Evolutionary conservation across 2,113 vertebrate species (phyloP).

Genomic region (Barbus barbus): DNA sequence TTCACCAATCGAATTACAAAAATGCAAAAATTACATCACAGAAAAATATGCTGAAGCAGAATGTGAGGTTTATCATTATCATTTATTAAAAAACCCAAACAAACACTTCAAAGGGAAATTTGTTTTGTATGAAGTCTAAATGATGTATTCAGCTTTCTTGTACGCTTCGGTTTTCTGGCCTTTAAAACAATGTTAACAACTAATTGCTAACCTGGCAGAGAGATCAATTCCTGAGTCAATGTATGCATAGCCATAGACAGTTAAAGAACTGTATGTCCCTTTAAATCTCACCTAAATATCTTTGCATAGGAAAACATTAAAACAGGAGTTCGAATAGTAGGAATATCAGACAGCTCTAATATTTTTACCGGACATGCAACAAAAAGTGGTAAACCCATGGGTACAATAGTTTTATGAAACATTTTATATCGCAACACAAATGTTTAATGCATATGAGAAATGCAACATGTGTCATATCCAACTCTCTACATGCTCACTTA

Average conservation of each 20-base stretch:
- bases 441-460: neutral
- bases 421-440: neutral
- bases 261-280: neutral
- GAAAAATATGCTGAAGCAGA: neutral
- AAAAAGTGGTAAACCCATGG: neutral
- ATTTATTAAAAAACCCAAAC: neutral
- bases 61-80: neutral
- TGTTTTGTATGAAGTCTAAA: neutral
- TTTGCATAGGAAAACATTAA: neutral
- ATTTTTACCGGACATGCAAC: neutral
- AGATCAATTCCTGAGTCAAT: constrained; percentile 4
- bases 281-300: neutral
- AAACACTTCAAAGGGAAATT: neutral
- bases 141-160: neutral
- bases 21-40: neutral
- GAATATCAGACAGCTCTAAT: too few relatives aligned
- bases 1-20: too few relatives aligned
- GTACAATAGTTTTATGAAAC: neutral
- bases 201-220: neutral
- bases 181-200: neutral
- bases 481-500: neutral
- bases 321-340: neutral
- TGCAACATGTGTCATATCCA: neutral
- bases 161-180: neutral
- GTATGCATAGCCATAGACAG: too few relatives aligned